Evolutionary conservation across 1,140 invertebrate species (phyloP).

Genomic region (Bombus turneri): DNA sequence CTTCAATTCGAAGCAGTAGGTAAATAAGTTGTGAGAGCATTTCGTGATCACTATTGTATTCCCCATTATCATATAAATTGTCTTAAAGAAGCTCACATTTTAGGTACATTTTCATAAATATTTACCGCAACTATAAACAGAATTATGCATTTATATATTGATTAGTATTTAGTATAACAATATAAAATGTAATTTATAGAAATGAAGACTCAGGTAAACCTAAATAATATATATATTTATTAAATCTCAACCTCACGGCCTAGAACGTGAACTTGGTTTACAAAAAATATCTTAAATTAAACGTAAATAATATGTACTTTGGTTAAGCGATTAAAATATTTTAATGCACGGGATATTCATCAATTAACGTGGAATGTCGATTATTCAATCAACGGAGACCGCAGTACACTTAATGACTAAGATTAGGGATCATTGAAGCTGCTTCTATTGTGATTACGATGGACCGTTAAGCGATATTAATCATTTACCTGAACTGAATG

Average conservation of each 20-base stretch:
- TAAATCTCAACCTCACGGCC: no score
- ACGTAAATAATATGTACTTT: not conserved
- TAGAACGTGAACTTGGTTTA: no score
- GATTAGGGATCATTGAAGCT: slow-evolving; percentile 50
- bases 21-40: slow-evolving; percentile 3
- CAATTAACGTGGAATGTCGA: slow-evolving; percentile 13
- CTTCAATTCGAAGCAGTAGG: not conserved
- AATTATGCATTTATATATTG: not conserved
- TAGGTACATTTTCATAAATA: not conserved
- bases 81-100: not conserved
- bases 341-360: slow-evolving; percentile 5
- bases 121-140: not conserved
- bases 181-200: not conserved
- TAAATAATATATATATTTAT: not conserved
- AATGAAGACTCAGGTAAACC: not conserved
- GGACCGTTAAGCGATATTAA: slow-evolving; percentile 43
- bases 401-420: slow-evolving; percentile 40
- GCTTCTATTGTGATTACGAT: slow-evolving; percentile 48
- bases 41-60: not conserved
- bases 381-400: slow-evolving; percentile 34
- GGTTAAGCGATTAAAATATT: not conserved
- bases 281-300: no score
- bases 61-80: not conserved
- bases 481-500: slow-evolving; percentile 32
- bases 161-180: not conserved